phyloP scores from a whole-genome alignment of 2,888 invertebrate species.

The Trichopoda pennipes region DNA sequence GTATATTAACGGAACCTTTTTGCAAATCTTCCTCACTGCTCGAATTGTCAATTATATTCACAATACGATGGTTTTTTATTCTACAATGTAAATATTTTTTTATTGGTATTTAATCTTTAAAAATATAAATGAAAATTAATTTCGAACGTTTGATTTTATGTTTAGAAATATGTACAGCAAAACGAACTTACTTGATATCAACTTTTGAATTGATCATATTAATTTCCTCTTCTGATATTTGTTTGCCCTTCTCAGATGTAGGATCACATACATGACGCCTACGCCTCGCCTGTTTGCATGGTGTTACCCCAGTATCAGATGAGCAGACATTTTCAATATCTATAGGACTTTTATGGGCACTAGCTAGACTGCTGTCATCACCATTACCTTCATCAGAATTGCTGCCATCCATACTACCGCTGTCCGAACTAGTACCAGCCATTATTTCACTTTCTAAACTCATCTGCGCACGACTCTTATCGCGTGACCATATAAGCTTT shows the following conservation, averaged over 20 bases:
- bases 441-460: conserved; percentile 79
- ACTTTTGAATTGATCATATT: conserved; percentile 73
- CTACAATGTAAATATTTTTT: conserved; percentile 46
- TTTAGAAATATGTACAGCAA: background rate
- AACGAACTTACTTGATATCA: conserved; percentile 75
- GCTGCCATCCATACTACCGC: conserved; percentile 90
- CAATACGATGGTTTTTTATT: conserved; percentile 78
- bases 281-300: conserved; percentile 82
- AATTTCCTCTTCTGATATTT: conserved; percentile 73
- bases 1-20: conserved; percentile 76
- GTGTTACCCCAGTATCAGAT: conserved; percentile 82
- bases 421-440: conserved; percentile 86
- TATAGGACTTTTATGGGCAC: conserved; percentile 81
- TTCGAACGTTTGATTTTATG: background rate
- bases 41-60: conserved; percentile 79
- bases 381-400: conserved; percentile 87
- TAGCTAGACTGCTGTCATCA: conserved; percentile 84
- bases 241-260: conserved; percentile 75
- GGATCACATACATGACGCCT: conserved; percentile 79
- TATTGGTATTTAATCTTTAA: too few species aligned
- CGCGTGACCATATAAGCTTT: conserved; percentile 94
- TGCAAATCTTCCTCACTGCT: conserved; percentile 78
- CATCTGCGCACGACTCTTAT: conserved; percentile 81
- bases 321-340: conserved; percentile 81
- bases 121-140: too few species aligned